These are phyloP conservation scores for Macroglossus sobrinus DNA, from an alignment of 2,113 vertebrate species.

Conservation along the genomic window DNA sequence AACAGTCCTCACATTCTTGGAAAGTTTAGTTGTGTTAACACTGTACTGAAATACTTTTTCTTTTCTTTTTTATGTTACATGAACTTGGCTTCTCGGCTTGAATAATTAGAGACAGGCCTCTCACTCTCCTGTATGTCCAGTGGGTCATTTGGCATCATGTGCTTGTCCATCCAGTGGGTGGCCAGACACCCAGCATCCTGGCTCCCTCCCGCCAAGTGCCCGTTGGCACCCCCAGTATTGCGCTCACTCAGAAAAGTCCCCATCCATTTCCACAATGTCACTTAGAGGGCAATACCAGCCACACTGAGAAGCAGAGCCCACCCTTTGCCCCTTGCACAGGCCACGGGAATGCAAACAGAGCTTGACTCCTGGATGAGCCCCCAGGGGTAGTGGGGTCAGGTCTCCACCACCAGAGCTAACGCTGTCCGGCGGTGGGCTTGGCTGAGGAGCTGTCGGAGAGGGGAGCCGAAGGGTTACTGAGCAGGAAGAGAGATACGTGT, in stretches of 20 bases:
- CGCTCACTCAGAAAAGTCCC: neutral
- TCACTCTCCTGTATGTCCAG: neutral
- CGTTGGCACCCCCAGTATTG: neutral
- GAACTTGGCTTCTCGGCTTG: neutral
- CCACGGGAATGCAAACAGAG: neutral
- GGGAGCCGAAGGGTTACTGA: neutral
- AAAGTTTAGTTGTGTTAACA: neutral
- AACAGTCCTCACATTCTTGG: neutral
- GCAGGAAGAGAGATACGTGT: neutral
- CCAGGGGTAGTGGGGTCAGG: neutral
- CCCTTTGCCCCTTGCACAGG: no score
- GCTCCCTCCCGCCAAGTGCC: no score
- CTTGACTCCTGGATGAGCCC: neutral
- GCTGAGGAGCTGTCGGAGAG: neutral
- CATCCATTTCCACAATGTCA: neutral
- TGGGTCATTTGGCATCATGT: neutral
- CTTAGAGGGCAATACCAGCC: neutral
- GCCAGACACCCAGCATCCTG: neutral
- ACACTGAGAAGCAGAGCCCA: neutral
- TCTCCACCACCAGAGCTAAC: neutral
- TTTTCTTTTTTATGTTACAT: neutral
- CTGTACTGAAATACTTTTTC: neutral
- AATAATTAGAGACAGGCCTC: neutral
- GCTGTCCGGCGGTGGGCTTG: neutral
- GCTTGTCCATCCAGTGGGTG: neutral